These are phyloP conservation scores for Salpingus planirostris DNA, from an alignment of 2,888 invertebrate genomes.

Conservation along the genomic window DNA sequence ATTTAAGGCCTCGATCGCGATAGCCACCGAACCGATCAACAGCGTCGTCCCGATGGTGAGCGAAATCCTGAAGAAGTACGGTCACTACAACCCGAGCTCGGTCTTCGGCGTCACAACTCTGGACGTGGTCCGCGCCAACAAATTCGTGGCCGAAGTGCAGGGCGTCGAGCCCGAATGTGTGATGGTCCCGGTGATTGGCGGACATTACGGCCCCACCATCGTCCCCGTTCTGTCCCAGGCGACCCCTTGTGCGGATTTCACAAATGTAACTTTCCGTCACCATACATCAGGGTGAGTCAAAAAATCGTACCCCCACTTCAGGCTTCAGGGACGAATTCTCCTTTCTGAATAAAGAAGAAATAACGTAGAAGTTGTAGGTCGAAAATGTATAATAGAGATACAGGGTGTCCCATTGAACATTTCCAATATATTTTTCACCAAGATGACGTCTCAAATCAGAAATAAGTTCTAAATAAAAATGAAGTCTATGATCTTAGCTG, in stretches of 20 bases:
- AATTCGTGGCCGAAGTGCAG: slow-evolving; percentile 60
- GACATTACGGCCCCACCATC: slow-evolving; percentile 64
- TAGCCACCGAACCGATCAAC: slow-evolving; percentile 51
- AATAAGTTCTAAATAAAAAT: no score
- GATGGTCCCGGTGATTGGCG: slow-evolving; percentile 67
- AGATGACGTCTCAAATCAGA: no score
- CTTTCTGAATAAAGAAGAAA: no score
- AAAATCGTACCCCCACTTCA: no score
- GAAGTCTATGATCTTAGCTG: no score
- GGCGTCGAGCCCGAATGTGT: slow-evolving; percentile 56
- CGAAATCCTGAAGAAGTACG: slow-evolving; percentile 56
- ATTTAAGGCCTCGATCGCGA: slow-evolving; percentile 42
- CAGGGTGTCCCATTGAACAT: no score
- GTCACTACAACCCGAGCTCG: slow-evolving; percentile 52
- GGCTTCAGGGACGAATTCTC: no score
- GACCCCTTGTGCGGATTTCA: slow-evolving; percentile 41
- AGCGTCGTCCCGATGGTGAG: slow-evolving; percentile 60
- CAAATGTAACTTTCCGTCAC: slow-evolving; percentile 25
- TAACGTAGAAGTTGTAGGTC: no score
- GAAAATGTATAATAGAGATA: no score
- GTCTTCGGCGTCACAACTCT: slow-evolving; percentile 68
- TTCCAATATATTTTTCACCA: no score
- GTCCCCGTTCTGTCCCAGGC: slow-evolving; percentile 69
- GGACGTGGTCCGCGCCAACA: slow-evolving; percentile 64
- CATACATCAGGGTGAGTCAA: no score